phyloP scores from a whole-genome alignment of 2,888 invertebrate species.

The Caenorhabditis sp. region DNA sequence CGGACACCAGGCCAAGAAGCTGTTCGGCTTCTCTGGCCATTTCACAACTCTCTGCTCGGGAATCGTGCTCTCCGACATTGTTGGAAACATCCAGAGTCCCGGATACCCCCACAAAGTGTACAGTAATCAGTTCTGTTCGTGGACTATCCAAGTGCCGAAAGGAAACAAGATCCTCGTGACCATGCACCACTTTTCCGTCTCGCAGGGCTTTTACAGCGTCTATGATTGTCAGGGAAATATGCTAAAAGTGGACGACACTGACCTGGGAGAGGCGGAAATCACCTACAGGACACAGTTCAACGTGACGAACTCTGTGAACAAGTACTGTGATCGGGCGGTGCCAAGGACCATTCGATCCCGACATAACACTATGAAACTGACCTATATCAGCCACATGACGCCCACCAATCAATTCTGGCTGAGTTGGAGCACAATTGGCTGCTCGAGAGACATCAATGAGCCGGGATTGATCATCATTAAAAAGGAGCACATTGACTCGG shows the following conservation, averaged over 20 bases:
- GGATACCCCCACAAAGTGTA: constrained; percentile 70
- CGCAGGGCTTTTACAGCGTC: not conserved
- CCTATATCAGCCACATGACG: constrained; percentile 53
- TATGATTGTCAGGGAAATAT: constrained; percentile 12
- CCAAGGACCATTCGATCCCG: constrained; percentile 53
- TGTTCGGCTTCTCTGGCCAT: constrained; percentile 76
- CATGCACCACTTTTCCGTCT: constrained; percentile 69
- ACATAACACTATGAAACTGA: constrained; percentile 62
- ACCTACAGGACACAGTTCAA: constrained; percentile 38
- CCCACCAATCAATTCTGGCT: constrained; percentile 77
- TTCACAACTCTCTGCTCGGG: constrained; percentile 74
- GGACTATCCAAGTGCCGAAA: constrained; percentile 62
- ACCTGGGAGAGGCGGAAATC: constrained; percentile 51
- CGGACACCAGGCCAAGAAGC: constrained; percentile 21
- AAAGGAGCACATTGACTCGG: constrained; percentile 56
- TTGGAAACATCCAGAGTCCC: constrained; percentile 76
- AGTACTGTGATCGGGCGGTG: constrained; percentile 42
- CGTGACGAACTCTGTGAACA: constrained; percentile 40
- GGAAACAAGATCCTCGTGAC: constrained; percentile 68
- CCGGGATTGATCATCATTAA: constrained; percentile 55
- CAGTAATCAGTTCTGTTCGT: constrained; percentile 53
- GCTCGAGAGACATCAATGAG: constrained; percentile 68
- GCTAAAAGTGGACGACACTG: constrained; percentile 58
- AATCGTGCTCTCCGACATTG: constrained; percentile 58
- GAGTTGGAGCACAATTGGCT: constrained; percentile 73